Percentiles rank a stretch among this genome's conserved stretches.
Evolutionary conservation across 1,140 invertebrate species (phyloP).

Genomic region (Tetragnatha versicolor): DNA sequence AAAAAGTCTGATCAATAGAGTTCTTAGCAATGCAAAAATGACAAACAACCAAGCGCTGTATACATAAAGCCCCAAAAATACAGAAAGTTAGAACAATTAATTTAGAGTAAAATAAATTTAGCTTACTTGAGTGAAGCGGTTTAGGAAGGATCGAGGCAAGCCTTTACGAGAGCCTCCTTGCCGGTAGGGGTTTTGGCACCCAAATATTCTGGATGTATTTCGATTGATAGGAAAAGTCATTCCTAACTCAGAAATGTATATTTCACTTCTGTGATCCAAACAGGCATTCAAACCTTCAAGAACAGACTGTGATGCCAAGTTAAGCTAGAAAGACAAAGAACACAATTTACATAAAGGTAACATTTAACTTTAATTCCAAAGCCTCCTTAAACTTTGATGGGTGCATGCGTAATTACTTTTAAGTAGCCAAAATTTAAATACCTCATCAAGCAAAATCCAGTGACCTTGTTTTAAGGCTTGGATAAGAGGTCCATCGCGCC

Average conservation of each 20-base stretch:
- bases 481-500: slow-evolving; percentile 95
- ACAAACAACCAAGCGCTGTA: too few relatives aligned
- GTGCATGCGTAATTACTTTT: background rate
- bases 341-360: too few relatives aligned
- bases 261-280: slow-evolving; percentile 95
- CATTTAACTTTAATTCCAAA: too few relatives aligned
- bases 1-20: background rate
- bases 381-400: too few relatives aligned
- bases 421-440: slow-evolving; percentile 58
- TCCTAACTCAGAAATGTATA: slow-evolving; percentile 94
- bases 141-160: slow-evolving; percentile 95
- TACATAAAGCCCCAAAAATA: too few relatives aligned
- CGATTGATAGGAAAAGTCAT: slow-evolving; percentile 79
- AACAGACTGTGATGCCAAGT: slow-evolving; percentile 97
- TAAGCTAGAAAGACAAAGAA: slow-evolving; percentile 70
- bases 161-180: slow-evolving; percentile 96
- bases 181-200: slow-evolving; percentile 96
- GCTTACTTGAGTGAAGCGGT: slow-evolving; percentile 91
- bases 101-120: background rate
- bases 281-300: slow-evolving; percentile 98
- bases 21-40: too few relatives aligned
- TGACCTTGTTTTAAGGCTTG: slow-evolving; percentile 88
- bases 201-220: slow-evolving; percentile 84
- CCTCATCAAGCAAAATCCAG: slow-evolving; percentile 98
- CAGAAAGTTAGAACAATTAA: too few relatives aligned